phyloP scores from a whole-genome alignment of 2,113 vertebrate genomes.

The Oryzias curvinotus region DNA sequence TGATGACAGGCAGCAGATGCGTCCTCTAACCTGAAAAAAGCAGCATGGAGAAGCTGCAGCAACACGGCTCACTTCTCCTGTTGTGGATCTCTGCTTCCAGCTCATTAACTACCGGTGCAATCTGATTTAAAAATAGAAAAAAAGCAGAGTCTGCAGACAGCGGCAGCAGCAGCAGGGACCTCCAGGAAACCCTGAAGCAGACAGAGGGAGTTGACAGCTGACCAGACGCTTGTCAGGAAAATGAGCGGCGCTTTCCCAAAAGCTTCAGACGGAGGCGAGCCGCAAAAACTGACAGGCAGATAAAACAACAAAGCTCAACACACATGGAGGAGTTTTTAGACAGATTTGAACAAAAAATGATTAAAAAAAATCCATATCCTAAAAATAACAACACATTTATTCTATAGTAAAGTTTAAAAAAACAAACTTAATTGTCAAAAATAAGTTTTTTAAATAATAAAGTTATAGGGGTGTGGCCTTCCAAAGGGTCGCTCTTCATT shows the following conservation, averaged over 20 bases:
- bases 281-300: slow-evolving; percentile 14
- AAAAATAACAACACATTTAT: too few species aligned
- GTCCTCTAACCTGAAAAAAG: slow-evolving; percentile 3
- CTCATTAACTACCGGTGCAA: slow-evolving; percentile 2
- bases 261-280: not conserved
- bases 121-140: slow-evolving; percentile 23
- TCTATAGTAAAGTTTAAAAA: too few species aligned
- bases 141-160: not conserved
- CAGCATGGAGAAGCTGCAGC: not conserved
- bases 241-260: slow-evolving; percentile 18
- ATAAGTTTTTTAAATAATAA: too few species aligned
- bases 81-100: not conserved
- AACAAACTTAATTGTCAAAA: too few species aligned
- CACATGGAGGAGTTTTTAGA: not conserved
- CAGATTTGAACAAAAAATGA: too few species aligned
- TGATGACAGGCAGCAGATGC: not conserved
- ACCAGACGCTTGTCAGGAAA: slow-evolving; percentile 26
- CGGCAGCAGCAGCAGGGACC: slow-evolving; percentile 1
- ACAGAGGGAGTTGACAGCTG: slow-evolving; percentile 55
- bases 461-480: too few species aligned
- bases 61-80: not conserved
- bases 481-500: too few species aligned
- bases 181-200: slow-evolving; percentile 11
- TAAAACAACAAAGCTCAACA: not conserved
- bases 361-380: too few species aligned